These are phyloP conservation scores for Podarcis cretensis DNA, from an alignment of 2,113 vertebrate species.

Conservation along the genomic window DNA sequence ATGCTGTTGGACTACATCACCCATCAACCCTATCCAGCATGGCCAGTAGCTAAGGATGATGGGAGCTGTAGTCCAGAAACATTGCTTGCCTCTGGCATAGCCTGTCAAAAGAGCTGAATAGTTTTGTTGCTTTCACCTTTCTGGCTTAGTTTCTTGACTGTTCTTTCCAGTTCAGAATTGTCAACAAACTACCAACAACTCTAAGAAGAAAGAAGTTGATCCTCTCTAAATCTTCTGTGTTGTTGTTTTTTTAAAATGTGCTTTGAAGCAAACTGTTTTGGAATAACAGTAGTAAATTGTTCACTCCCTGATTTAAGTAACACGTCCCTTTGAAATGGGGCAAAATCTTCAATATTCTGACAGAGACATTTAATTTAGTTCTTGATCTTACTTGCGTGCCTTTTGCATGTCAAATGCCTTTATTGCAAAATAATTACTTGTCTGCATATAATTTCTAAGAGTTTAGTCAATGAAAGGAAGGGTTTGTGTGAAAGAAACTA, in stretches of 20 bases:
- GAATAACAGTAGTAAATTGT: neutral
- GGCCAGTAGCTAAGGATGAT: no score
- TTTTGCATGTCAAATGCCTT: neutral
- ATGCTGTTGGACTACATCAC: no score
- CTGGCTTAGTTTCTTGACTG: neutral
- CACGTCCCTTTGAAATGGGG: neutral
- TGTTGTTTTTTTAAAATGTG: neutral
- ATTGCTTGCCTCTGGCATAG: no score
- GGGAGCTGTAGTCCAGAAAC: no score
- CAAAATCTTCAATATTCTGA: neutral
- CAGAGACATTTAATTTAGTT: neutral
- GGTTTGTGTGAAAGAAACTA: neutral
- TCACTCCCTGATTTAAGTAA: neutral
- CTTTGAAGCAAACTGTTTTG: neutral
- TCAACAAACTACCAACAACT: neutral
- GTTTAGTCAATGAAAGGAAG: neutral
- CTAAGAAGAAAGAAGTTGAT: neutral
- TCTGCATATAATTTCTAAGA: neutral
- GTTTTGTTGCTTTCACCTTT: neutral
- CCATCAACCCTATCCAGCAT: no score
- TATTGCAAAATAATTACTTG: neutral
- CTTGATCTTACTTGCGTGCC: neutral
- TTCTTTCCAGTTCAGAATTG: neutral
- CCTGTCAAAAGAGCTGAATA: neutral
- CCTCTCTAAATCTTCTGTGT: neutral